Base-by-base conservation (phyloP, 2,113 vertebrate species). In the Numida meleagris region DNA sequence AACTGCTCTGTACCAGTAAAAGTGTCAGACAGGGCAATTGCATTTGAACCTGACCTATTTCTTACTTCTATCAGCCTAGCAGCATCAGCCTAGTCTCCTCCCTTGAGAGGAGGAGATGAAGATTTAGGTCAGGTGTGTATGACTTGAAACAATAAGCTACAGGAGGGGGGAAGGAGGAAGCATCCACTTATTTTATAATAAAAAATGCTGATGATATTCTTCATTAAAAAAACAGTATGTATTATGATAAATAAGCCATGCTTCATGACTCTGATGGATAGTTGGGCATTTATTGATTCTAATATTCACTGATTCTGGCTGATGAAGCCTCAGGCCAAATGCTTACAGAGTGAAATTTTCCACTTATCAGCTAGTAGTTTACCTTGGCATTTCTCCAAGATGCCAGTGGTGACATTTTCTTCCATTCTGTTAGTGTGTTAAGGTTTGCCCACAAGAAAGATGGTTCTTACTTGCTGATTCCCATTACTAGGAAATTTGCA, bases 21-120 rank as follows among this genome's bases (percentile, higher is more conserved):
- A 96, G 62, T 51, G 7, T 75, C 63, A 90, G 46, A 27, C 23
- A 50, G 73, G 95, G 72, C 16, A 93, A 85, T 25, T 66, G 24
- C 25, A 45, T 95, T 94, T 96, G 50, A 85, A 81, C 51, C 10
- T 94, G 93, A 95, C 91, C 82, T 93, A 85, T 34, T 85, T 97
- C 93, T 81, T 83, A 59, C 12, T 8, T n/a, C n/a, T 74, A 23
- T 58, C 40, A 82, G 12, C 19, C 62, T 29, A 40, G 38, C 27
- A 11, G 25, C 27, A 63, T 63, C 25, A 18, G 61, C 61, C 38
- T 40, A 29, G 36, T 19, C 38, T 63, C 7, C 25, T 38, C 25
- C 11, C 61, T 12, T 18, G 25, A 63, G 25, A 95, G 38, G 85
- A 34, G 67, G 25, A 23, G 50, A 29, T 14, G n/a, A 40, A 46